Evolutionary conservation across 2,113 vertebrate genomes (phyloP).

Genomic region (Promerops cafer): DNA sequence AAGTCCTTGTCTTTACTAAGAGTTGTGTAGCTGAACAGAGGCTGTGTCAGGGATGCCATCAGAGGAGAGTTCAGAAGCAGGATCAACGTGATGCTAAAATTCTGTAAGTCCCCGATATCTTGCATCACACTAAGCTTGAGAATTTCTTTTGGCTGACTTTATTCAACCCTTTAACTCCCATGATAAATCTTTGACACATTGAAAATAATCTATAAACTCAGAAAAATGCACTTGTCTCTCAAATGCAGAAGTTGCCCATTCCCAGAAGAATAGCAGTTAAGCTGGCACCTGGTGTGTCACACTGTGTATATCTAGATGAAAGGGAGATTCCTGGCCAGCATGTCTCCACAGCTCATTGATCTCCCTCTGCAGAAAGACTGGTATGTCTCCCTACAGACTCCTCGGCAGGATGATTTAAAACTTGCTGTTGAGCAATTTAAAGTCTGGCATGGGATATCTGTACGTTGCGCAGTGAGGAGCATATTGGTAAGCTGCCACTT

Average conservation of each 20-base stretch:
- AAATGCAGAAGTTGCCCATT: conserved; percentile 31
- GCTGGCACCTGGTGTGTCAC: conserved; percentile 59
- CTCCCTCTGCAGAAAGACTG: conserved; percentile 66
- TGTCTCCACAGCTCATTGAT: conserved; percentile 75
- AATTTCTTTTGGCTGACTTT: conserved; percentile 38
- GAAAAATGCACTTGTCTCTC: neutral
- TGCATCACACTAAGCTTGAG: conserved; percentile 37
- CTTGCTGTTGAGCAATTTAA: conserved; percentile 67
- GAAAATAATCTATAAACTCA: conserved; percentile 52
- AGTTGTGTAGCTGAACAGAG: neutral
- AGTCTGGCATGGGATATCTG: conserved; percentile 56
- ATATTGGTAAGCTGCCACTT: conserved; percentile 45
- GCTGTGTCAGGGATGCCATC: neutral
- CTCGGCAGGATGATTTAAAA: conserved; percentile 69
- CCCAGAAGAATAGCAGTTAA: conserved; percentile 50
- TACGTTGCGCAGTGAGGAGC: conserved; percentile 27
- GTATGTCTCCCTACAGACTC: conserved; percentile 68
- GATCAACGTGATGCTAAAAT: neutral
- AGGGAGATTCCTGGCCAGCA: conserved; percentile 61
- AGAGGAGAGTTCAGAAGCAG: conserved; percentile 8
- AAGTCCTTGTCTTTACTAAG: neutral
- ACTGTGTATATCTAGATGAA: conserved; percentile 65
- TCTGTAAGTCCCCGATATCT: neutral
- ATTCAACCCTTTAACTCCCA: conserved; percentile 55
- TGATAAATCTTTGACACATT: conserved; percentile 30